Evolutionary conservation across 2,113 vertebrate genomes (phyloP), one percentile per base, ranked within the genome.

Genomic region (Phoxinus phoxinus): DNA sequence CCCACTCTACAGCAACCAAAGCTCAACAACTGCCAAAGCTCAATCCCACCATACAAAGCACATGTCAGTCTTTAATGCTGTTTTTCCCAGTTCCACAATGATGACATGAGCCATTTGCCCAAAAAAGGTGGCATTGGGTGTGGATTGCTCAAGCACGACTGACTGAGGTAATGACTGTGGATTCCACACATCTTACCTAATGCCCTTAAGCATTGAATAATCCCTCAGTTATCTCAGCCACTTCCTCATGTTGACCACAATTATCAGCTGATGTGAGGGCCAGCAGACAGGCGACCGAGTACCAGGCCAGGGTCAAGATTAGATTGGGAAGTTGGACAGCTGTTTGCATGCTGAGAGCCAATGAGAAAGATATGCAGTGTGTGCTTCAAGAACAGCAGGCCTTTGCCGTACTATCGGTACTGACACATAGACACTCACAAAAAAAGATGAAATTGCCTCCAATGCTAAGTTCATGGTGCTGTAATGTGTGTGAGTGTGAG

Each of bases 181-280:
- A 94, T 94, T 93, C 92, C 92, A 92, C 88, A 65, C 78, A 87
- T 72, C 88, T 93, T 92, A 92, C 88, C 87, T 93, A 93, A 93
- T 90, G 84, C 71, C 86, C 88, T 86, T 81, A 89, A 89, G 89
- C 85, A 89, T 78, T 84, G 86, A 90, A 86, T 89, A 91, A 93
- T 79, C 84, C 88, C 89, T 89, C 83, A 72, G 75, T 92, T 93
- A 94, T 93, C 93, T 92, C 89, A 89, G 89, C 86, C 88, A 92
- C 92, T 94, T 94, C 92, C 93, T 93, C 88, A 90, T 93, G 89
- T 87, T 92, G 91, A 92, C 92, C 89, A 89, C 90, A 93, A 92
- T 86, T 92, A 93, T 93, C 92, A 92, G 91, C 90, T 92, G 93
- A 94, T 88, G 90, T 90, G 88, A 92, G 89, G 87, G 87, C 81